Evolutionary conservation across 2,113 vertebrate species (phyloP), one percentile per base, ranked within the genome.

Genomic region (Sarotherodon lohbergeri): DNA sequence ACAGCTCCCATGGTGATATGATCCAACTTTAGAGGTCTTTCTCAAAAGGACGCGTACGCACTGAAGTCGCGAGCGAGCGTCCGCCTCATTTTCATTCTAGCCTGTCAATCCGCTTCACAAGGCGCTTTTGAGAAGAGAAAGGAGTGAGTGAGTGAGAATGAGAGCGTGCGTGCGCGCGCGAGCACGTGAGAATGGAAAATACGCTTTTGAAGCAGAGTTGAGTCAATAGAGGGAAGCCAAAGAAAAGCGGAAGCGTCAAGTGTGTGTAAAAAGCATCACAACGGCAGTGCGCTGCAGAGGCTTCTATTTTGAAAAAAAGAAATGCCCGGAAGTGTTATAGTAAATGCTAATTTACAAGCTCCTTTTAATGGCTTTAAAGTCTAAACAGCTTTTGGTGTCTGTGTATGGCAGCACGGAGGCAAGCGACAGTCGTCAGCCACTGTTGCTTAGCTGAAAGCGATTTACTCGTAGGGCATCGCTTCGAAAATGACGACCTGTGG

Each of bases 1-100:
- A 96, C 59, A 95, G 94, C 94, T 95, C 95, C 96, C 97, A 97
- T 97, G 93, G 96, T 95, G 96, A 96, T 94, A 94, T 86, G 92
- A 95, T 95, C 93, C 94, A 91, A 93, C 93, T 94, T 93, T 95
- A 93, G 91, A 95, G 91, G 92, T 95, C 92, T 96, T 68, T 73
- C 95, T 95, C 93, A 94, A 92, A 92, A 88, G 92, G 95, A 96
- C 95, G 95, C 90, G 95, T 91, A 95, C 94, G 95, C 95, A 96
- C 94, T 97, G 95, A 92, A 94, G 94, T 92, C 91, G 90, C 88
- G 91, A 94, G 81, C 91, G 86, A 95, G 95, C 92, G 96, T 95
- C 95, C 94, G 94, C 90, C 96, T 96, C 97, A 97, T 97, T 96
- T 96, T 96, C 95, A 96, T 94, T 94, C 94, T 96, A 90, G 93